A percentile compares a stretch with the other conserved stretches of the same genome.
Evolutionary conservation across 1,140 invertebrate genomes (phyloP).

Genomic region (Drosophila sproati): DNA sequence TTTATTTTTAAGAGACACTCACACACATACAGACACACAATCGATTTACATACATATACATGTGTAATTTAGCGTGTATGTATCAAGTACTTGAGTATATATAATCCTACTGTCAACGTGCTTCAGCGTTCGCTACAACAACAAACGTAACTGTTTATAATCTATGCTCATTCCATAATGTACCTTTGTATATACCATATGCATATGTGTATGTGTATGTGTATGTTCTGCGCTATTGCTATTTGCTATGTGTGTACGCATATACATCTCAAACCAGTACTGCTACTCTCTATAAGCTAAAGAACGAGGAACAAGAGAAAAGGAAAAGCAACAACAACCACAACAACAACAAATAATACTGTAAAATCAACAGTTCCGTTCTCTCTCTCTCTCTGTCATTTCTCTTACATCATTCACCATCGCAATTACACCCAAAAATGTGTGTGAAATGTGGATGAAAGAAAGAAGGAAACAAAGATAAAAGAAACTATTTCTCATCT

Average conservation of each 20-base stretch:
- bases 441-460: not conserved
- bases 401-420: no score
- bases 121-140: slow-evolving; percentile 42
- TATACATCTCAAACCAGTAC: no score
- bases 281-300: no score
- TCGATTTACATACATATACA: slow-evolving; percentile 3
- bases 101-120: slow-evolving; percentile 22
- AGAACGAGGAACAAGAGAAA: no score
- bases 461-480: no score
- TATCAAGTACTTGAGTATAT: slow-evolving; percentile 4
- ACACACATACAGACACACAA: slow-evolving; percentile 15
- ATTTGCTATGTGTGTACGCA: not conserved
- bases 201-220: not conserved
- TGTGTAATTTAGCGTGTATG: slow-evolving; percentile 32
- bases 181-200: not conserved
- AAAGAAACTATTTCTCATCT: slow-evolving; percentile 3
- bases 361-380: no score
- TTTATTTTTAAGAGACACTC: slow-evolving; percentile 24
- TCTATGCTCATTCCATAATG: slow-evolving; percentile 20
- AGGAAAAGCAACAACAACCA: no score
- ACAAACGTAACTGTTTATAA: not conserved
- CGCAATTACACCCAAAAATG: not conserved
- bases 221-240: slow-evolving; percentile 1
- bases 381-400: no score
- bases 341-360: no score